Conservation (phyloP, 2,797 vertebrate genomes). For the Myripristis jacobus region DNA sequence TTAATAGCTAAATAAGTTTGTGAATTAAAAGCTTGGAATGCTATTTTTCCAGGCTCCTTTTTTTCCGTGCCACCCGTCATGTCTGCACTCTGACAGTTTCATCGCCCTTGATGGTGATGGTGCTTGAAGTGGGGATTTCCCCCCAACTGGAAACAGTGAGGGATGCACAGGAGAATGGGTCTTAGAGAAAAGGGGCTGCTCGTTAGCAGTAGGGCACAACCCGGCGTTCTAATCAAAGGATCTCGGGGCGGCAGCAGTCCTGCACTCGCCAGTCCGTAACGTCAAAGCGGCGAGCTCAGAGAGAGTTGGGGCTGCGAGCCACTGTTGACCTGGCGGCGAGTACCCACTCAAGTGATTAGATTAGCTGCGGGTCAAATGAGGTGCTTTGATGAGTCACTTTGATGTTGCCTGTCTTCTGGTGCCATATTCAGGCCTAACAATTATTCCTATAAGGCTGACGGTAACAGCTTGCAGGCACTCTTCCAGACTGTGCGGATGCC, state of each 20-base stretch:
- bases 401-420: conserved; percentile 69
- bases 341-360: conserved; percentile 76
- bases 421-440: conserved; percentile 53
- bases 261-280: conserved; percentile 39
- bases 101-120: conserved; percentile 44
- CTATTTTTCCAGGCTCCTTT: conserved; percentile 58
- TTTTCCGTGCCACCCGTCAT: conserved; percentile 45
- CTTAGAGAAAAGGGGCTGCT: conserved; percentile 53
- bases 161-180: conserved; percentile 43
- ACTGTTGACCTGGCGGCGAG: conserved; percentile 58
- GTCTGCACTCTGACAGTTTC: conserved; percentile 49
- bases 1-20: conserved; percentile 77
- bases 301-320: conserved; percentile 48
- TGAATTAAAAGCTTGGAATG: conserved; percentile 80
- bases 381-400: conserved; percentile 78
- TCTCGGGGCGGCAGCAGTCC: conserved; percentile 43
- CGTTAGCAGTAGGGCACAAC: conserved; percentile 66
- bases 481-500: conserved; percentile 17
- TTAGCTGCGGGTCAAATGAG: conserved; percentile 78
- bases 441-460: conserved; percentile 55
- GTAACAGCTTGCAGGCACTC: conserved; percentile 37
- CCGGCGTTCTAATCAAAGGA: conserved; percentile 70
- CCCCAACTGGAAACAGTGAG: conserved; percentile 62
- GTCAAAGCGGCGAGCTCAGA: conserved; percentile 60
- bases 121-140: conserved; percentile 61